phyloP scores from a whole-genome alignment of 2,888 invertebrate genomes.

The Argyra leucocephala region DNA sequence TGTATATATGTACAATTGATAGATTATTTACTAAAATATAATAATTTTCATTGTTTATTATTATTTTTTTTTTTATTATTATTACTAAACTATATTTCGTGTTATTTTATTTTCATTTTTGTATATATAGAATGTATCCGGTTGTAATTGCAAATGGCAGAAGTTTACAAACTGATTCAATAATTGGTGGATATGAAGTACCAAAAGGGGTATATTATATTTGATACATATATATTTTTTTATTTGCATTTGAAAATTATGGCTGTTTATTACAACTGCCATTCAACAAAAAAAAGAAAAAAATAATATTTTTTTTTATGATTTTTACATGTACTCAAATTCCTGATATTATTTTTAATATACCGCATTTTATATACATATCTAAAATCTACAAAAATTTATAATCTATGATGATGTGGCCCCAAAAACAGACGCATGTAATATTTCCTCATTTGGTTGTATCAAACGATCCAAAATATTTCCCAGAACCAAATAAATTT shows the following conservation, averaged over 20 bases:
- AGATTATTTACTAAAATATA: too few species aligned
- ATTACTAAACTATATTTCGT: too few species aligned
- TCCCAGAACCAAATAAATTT: conserved; percentile 59
- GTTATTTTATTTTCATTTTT: too few species aligned
- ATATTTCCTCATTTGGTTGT: conserved; percentile 71
- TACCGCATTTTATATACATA: too few species aligned
- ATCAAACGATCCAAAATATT: conserved; percentile 62
- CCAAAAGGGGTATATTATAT: conserved; percentile 63
- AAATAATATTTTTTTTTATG: conserved; percentile 12
- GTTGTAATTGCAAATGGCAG: conserved; percentile 73
- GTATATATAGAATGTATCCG: conserved; percentile 59
- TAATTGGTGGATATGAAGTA: conserved; percentile 66
- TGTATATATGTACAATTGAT: too few species aligned
- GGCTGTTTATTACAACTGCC: conserved; percentile 13
- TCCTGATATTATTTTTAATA: too few species aligned
- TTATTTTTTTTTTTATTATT: too few species aligned
- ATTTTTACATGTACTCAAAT: too few species aligned
- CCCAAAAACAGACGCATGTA: conserved; percentile 65
- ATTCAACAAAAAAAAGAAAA: conserved; percentile 12
- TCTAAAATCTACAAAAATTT: too few species aligned
- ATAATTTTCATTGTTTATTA: too few species aligned
- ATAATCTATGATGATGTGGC: neutral
- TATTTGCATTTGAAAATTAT: neutral
- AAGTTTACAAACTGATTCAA: conserved; percentile 62
- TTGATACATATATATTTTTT: neutral